These are phyloP conservation scores for Athalia rosae DNA, from an alignment of 2,888 invertebrate species.

Conservation along the genomic window DNA sequence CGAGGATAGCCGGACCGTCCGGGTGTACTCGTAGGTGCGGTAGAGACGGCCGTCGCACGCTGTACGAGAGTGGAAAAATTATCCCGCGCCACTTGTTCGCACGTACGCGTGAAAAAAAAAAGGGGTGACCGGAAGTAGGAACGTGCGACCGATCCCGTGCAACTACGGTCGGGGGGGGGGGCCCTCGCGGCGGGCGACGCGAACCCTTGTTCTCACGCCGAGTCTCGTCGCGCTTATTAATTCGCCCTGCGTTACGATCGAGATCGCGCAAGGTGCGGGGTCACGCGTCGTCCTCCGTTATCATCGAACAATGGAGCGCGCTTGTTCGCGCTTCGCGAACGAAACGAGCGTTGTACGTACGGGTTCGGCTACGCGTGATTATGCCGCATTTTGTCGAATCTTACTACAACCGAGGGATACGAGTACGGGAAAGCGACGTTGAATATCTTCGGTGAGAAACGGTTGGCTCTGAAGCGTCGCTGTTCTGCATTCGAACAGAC, in stretches of 20 bases:
- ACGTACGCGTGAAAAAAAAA: constrained; percentile 37
- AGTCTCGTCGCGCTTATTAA: not conserved
- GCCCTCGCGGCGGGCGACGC: too few relatives aligned
- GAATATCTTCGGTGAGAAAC: too few relatives aligned
- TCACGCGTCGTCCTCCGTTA: constrained; percentile 33
- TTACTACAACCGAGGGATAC: too few relatives aligned
- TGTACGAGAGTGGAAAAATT: not conserved
- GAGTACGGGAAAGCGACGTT: too few relatives aligned
- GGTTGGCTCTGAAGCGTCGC: too few relatives aligned
- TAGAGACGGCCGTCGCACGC: too few relatives aligned
- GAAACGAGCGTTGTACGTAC: constrained; percentile 25
- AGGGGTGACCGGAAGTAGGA: constrained; percentile 38
- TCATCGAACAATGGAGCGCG: not conserved
- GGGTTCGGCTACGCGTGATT: constrained; percentile 16
- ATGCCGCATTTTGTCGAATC: constrained; percentile 1
- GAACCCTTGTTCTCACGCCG: not conserved
- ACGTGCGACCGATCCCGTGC: constrained; percentile 36
- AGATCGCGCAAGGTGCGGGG: constrained; percentile 35
- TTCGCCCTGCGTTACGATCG: not conserved
- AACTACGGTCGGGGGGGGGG: too few relatives aligned
- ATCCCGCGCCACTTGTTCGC: constrained; percentile 43
- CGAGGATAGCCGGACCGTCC: not conserved
- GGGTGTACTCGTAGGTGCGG: too few relatives aligned
- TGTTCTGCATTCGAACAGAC: too few relatives aligned
- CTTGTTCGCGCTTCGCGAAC: constrained; percentile 32